phyloP scores from a whole-genome alignment of 2,888 invertebrate genomes.

The Eupeodes latifasciatus region DNA sequence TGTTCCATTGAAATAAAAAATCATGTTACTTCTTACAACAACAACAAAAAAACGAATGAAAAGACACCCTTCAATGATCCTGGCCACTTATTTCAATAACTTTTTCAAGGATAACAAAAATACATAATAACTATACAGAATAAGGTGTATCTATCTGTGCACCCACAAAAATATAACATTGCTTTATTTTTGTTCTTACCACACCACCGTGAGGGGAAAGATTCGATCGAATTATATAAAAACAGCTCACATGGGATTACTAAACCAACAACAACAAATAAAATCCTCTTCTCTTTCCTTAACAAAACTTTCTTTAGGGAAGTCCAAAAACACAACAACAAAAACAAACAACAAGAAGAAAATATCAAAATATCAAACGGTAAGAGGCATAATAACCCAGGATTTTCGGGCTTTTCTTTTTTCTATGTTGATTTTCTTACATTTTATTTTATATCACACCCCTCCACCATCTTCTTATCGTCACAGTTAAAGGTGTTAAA shows the following conservation, averaged over 20 bases:
- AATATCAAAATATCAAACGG: background rate
- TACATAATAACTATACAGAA: background rate
- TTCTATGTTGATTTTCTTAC: background rate
- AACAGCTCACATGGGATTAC: conserved; percentile 35
- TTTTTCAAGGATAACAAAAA: conserved; percentile 18
- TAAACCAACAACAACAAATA: background rate
- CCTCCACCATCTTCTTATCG: background rate
- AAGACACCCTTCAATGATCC: conserved; percentile 23
- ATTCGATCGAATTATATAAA: conserved; percentile 7
- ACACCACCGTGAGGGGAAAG: background rate
- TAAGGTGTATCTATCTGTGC: background rate
- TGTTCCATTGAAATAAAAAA: background rate
- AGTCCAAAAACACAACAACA: background rate
- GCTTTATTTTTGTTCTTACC: background rate
- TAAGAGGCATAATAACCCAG: conserved; percentile 2
- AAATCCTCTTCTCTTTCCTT: background rate
- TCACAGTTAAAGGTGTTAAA: conserved; percentile 32
- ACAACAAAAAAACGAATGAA: background rate
- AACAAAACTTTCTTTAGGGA: background rate
- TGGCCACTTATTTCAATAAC: conserved; percentile 44
- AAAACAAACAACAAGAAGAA: background rate
- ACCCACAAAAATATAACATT: background rate
- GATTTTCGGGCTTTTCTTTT: background rate
- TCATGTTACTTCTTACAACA: background rate
- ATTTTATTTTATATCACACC: background rate